Evolutionary conservation across 2,797 vertebrate species (phyloP).

Genomic region (Gymnodraco acuticeps): DNA sequence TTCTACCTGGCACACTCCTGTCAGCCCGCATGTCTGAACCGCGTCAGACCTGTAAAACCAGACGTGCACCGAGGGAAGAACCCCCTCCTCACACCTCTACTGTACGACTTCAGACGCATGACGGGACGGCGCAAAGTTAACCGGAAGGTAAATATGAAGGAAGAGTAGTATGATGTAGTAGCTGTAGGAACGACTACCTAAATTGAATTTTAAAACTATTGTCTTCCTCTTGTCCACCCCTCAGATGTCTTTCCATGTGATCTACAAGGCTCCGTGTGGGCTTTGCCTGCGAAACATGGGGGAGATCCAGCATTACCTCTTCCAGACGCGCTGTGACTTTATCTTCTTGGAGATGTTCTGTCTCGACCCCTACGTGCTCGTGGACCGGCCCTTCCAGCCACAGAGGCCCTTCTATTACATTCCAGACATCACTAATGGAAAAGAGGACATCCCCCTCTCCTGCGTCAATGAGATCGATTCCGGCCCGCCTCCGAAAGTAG

Average conservation of each 20-base stretch:
- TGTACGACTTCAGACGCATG: constrained; percentile 97
- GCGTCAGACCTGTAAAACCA: constrained; percentile 82
- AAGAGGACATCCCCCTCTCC: constrained; percentile 94
- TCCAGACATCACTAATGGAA: constrained; percentile 92
- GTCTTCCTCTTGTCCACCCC: constrained; percentile 8
- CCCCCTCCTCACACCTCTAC: constrained; percentile 93
- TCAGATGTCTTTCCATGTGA: constrained; percentile 96
- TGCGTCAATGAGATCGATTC: constrained; percentile 98
- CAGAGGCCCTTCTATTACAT: constrained; percentile 95
- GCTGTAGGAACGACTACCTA: background rate
- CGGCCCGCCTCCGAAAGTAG: constrained; percentile 92
- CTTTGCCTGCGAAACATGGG: constrained; percentile 95
- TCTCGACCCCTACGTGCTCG: constrained; percentile 96
- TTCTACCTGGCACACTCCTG: constrained; percentile 94
- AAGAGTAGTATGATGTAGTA: background rate
- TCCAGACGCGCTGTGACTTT: constrained; percentile 93
- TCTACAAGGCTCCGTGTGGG: constrained; percentile 97
- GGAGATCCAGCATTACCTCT: constrained; percentile 96
- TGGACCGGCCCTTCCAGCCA: constrained; percentile 95
- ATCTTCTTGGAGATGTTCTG: constrained; percentile 99
- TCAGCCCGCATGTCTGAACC: constrained; percentile 89
- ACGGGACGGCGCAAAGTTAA: constrained; percentile 93
- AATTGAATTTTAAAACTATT: background rate
- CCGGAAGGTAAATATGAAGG: constrained; percentile 86
- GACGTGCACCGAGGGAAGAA: constrained; percentile 91